These are phyloP conservation scores for Cercocebus atys DNA, from an alignment of 2,113 vertebrate species.

Conservation along the genomic window DNA sequence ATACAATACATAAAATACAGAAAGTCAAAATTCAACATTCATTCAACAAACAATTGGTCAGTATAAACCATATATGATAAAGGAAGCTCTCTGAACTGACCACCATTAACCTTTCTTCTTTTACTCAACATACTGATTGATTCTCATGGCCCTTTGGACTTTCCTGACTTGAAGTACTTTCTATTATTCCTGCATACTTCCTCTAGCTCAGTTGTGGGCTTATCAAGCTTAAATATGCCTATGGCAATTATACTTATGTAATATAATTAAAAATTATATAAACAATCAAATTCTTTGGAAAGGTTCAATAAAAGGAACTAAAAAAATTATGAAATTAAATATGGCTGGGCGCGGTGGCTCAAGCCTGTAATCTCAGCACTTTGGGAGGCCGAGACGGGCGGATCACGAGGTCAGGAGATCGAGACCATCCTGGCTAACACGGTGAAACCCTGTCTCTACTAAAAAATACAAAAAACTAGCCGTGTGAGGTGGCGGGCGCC, in stretches of 20 bases:
- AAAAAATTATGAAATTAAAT: not conserved
- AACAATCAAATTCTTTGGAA: conserved; percentile 16
- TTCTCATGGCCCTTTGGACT: not conserved
- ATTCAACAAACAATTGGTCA: not conserved
- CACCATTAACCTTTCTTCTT: not conserved
- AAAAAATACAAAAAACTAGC: too few relatives aligned
- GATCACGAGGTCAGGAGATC: too few relatives aligned
- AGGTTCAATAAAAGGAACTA: not conserved
- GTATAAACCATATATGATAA: not conserved
- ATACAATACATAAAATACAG: not conserved
- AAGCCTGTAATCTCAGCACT: too few relatives aligned
- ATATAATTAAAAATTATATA: not conserved
- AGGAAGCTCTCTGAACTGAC: not conserved
- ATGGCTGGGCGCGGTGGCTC: not conserved
- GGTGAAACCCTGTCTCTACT: too few relatives aligned
- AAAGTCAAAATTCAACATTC: conserved; percentile 12
- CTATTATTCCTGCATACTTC: not conserved
- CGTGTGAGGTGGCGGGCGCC: too few relatives aligned
- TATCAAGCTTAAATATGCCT: not conserved
- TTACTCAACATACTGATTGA: not conserved
- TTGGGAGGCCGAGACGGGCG: too few relatives aligned
- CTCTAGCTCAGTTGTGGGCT: not conserved
- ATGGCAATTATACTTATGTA: not conserved
- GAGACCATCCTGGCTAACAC: too few relatives aligned
- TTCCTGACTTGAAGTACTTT: not conserved